Base-by-base conservation (phyloP, 2,113 vertebrate genomes). In the Centropus bengalensis region DNA sequence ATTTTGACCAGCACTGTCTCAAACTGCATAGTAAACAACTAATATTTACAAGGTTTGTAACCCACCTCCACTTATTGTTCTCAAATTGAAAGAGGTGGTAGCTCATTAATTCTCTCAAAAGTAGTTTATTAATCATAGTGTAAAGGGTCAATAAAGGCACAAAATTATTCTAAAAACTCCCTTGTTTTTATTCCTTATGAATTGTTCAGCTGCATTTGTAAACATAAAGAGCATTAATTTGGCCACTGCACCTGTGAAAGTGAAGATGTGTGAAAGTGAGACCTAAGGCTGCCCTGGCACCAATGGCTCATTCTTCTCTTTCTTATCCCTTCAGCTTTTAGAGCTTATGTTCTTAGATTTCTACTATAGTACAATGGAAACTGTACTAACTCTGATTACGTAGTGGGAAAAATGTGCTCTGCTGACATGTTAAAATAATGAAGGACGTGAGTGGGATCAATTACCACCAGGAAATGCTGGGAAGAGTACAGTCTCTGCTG, bases 321-420 rank as follows among this genome's bases (percentile, higher is more conserved):
- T 95, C 45, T 88, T 81, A 52, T 38, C 2, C 23, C 66, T 62
- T 73, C 9, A 28, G 15, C 45, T 91, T 91, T 94, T 78, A 86
- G 54, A 83, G 78, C 14, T 8, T 67, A 6, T 38, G 44, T 86
- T 89, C 38, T 88, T 58, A 47, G 33, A 44, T 49, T 93, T 68
- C 66, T 64, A 18, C n/a, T 89, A 4, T 64, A 95, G 82, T 62
- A 90, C 84, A 69, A 51, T 86, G 80, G 86, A 94, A 97, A 88
- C 51, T 85, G 24, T 86, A 75, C 73, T 58, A 75, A 24, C 51
- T 40, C 52, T 60, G 33, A 22, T 95, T 91, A 78, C 42, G 19
- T 26, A 81, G 84, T 85, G 84, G 93, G 91, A 69, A 82, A 96
- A 82, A 85, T 6, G 1, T 66, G 62, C 94, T 82, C 45, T 54